Conservation (phyloP, 2,888 invertebrate genomes). For the Calephelis perditalis region DNA sequence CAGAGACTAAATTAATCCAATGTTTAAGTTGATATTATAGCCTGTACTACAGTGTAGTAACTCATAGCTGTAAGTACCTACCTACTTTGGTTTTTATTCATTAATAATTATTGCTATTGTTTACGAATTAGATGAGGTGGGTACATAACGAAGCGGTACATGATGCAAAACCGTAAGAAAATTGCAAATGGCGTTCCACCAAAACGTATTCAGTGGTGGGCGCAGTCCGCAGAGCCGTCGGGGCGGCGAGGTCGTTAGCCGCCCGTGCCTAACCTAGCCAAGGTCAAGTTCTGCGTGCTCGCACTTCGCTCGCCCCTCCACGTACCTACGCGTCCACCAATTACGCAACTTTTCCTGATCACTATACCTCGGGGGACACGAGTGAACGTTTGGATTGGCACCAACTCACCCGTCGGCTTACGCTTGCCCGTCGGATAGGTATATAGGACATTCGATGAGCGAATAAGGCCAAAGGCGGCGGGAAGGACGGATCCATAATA, state of each 20-base stretch:
- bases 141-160: too few species aligned
- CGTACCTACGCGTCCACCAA: slow-evolving; percentile 4
- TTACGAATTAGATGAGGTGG: too few species aligned
- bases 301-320: slow-evolving; percentile 21
- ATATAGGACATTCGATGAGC: slow-evolving; percentile 13
- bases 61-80: too few species aligned
- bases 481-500: slow-evolving; percentile 29
- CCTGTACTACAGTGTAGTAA: too few species aligned
- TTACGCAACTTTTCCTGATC: background rate
- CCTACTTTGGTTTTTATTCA: too few species aligned
- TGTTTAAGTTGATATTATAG: too few species aligned
- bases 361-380: background rate
- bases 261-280: slow-evolving; percentile 33
- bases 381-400: background rate
- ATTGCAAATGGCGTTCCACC: too few species aligned
- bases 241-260: slow-evolving; percentile 29
- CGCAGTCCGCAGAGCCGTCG: slow-evolving; percentile 17
- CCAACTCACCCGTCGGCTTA: background rate
- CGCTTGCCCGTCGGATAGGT: background rate
- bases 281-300: slow-evolving; percentile 32
- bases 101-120: too few species aligned
- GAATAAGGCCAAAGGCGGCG: slow-evolving; percentile 13
- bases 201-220: too few species aligned
- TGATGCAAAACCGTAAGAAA: too few species aligned
- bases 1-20: too few species aligned